Evolutionary conservation across 2,797 vertebrate species (phyloP), one percentile per base, ranked within the genome.

Genomic region (Cossypha polioptera): DNA sequence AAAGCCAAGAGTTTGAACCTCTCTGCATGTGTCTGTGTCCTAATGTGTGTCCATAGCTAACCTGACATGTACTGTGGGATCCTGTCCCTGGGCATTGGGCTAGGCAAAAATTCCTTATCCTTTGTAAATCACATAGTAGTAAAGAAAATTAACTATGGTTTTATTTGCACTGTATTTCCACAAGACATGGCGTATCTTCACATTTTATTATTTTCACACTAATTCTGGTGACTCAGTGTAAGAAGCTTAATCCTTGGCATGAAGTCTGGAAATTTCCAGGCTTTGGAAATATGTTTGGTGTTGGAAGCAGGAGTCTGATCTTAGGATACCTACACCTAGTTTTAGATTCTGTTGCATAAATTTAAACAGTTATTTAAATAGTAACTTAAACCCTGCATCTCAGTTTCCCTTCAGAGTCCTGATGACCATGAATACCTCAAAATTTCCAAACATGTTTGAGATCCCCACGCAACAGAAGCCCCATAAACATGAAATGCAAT

Each of bases 131-230:
- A 42, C 9, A 22, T 0, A 5, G 17, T 2, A 65, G 13, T 10
- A 43, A 69, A 73, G 5, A 36, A 76, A 22, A 50, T 9, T 50
- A 73, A 21, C 15, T 54, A 2, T 0, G 0, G 16, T 6, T 84
- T 74, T 51, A 45, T 59, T 87, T 61, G 29, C 24, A 47, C 14
- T 63, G 4, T 20, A 43, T 29, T 87, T 73, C 29, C 1, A 4
- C 8, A 3, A 5, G 53, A 20, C 15, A 55, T 0, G 2, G 7
- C 5, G 0, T 18, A 10, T 13, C 29, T 62, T 66, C 26, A 45
- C 18, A 5, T 54, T 86, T 63, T 26, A 11, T 33, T 59, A 6
- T 33, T 35, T 62, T 72, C 38, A 62, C 19, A 63, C 55, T 61
- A 29, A 59, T 16, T 61, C 50, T 54, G 31, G 33, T 66, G 8